These are phyloP conservation scores for Nephrotoma flavescens DNA, from an alignment of 2,888 invertebrate species.

Conservation along the genomic window DNA sequence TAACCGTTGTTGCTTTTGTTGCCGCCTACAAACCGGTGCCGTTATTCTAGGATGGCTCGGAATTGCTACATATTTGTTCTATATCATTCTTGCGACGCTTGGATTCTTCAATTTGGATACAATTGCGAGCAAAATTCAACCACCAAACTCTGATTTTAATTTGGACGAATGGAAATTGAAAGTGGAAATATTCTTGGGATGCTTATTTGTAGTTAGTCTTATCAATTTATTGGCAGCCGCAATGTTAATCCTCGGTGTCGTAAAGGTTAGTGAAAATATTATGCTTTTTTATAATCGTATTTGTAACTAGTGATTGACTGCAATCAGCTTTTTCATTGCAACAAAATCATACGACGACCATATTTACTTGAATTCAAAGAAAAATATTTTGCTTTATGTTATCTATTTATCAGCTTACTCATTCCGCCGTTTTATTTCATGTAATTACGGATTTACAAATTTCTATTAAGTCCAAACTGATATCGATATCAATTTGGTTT, in stretches of 20 bases:
- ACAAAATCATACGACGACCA: background rate
- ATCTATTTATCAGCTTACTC: background rate
- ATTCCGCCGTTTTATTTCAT: background rate
- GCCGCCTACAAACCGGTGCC: background rate
- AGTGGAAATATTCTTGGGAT: background rate
- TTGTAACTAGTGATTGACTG: background rate
- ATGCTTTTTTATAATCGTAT: background rate
- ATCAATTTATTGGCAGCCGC: background rate
- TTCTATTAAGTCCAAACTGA: background rate
- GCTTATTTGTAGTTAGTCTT: background rate
- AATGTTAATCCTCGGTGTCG: background rate
- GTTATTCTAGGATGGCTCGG: background rate
- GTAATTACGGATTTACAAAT: background rate
- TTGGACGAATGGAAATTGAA: background rate
- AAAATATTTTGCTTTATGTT: background rate
- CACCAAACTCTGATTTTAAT: background rate
- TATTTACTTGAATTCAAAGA: background rate
- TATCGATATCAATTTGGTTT: background rate
- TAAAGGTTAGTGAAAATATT: slow-evolving; percentile 1
- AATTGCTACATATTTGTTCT: background rate
- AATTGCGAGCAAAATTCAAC: background rate
- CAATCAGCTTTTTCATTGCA: background rate
- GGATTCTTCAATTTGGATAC: background rate
- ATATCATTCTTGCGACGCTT: background rate
- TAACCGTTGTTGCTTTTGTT: background rate